Conservation (phyloP, 2,888 invertebrate species). For the Adineta ricciae region DNA sequence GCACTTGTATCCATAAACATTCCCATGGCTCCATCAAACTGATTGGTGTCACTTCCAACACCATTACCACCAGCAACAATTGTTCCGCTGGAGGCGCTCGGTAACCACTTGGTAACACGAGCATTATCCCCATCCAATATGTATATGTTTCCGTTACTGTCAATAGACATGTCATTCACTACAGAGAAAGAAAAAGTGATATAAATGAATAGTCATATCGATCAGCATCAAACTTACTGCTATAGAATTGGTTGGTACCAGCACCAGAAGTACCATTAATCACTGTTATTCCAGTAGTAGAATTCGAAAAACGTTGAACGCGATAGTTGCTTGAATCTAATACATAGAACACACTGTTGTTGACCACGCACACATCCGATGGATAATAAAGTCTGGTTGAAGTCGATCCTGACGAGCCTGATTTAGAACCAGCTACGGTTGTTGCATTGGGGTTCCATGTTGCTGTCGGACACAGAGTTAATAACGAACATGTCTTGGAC, state of each 20-base stretch:
- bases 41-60: not conserved
- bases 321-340: not conserved
- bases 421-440: not conserved
- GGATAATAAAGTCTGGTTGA: too few species aligned
- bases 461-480: not conserved
- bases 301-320: not conserved
- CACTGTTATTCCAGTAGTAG: not conserved
- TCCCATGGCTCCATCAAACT: not conserved
- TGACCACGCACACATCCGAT: not conserved
- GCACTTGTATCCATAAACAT: not conserved
- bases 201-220: too few species aligned
- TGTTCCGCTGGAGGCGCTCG: not conserved
- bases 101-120: not conserved
- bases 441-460: not conserved
- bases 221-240: not conserved
- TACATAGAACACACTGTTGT: not conserved
- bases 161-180: not conserved
- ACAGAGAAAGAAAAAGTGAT: too few species aligned
- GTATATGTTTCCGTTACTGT: not conserved
- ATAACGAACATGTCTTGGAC: too few species aligned
- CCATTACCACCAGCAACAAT: not conserved
- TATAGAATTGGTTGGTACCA: not conserved
- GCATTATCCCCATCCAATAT: not conserved
- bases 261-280: not conserved
- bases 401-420: too few species aligned